phyloP scores from a whole-genome alignment of 2,797 vertebrate species.

The Hylomyscus alleni region DNA sequence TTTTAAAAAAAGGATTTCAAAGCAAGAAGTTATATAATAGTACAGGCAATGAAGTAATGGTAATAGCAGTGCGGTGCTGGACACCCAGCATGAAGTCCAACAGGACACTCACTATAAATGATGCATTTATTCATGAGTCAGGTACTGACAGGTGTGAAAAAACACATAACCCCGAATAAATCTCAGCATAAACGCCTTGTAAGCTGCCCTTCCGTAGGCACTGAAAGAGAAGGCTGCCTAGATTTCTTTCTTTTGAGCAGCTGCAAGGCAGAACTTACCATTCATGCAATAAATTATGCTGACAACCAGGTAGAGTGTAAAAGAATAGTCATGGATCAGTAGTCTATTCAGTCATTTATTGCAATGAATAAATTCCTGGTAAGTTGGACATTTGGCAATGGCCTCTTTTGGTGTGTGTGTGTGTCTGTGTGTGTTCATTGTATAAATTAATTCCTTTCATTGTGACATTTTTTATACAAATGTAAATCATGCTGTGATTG shows the following conservation, averaged over 20 bases:
- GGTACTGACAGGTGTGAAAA: too few species aligned
- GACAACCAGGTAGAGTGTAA: background rate
- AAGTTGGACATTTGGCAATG: slow-evolving; percentile 28
- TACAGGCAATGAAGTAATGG: background rate
- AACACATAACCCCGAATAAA: background rate
- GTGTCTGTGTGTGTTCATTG: background rate
- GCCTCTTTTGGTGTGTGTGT: background rate
- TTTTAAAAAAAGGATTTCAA: background rate
- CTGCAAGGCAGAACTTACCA: background rate
- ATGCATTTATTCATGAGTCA: background rate
- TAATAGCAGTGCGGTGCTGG: background rate
- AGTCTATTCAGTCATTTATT: background rate
- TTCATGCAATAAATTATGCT: slow-evolving; percentile 32
- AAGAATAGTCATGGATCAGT: slow-evolving; percentile 34
- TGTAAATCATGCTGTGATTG: background rate
- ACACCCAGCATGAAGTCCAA: background rate
- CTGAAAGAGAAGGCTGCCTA: background rate
- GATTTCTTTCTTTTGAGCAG: background rate
- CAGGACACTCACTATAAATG: background rate
- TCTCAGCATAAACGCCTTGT: background rate
- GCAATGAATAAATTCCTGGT: background rate
- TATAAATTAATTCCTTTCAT: background rate
- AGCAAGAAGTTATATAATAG: background rate
- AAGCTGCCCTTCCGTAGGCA: background rate
- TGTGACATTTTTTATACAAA: background rate